A percentile compares a stretch with the other conserved stretches of the same genome.
Evolutionary conservation across 2,888 invertebrate species (phyloP).

Genomic region (Andricus quercusramuli): DNA sequence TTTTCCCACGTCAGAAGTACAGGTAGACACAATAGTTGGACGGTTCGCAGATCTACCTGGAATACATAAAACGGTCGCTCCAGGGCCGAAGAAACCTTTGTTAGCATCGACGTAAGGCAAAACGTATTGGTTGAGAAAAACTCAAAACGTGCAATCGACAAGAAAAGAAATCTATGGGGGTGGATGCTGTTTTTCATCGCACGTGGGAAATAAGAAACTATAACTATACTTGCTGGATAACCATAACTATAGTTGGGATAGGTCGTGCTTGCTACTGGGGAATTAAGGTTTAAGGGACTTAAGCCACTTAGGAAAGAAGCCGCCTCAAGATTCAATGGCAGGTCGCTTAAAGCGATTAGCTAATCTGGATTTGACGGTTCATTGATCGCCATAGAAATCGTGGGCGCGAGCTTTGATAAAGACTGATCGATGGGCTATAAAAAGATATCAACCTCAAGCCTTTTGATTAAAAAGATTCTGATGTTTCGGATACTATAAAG

Average conservation of each 20-base stretch:
- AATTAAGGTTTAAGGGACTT: slow-evolving; percentile 50
- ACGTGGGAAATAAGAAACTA: slow-evolving; percentile 54
- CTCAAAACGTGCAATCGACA: slow-evolving; percentile 29
- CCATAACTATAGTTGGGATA: slow-evolving; percentile 14
- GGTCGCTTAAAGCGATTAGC: slow-evolving; percentile 65
- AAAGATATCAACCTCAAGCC: background rate
- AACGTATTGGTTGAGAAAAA: slow-evolving; percentile 29
- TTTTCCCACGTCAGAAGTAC: slow-evolving; percentile 58
- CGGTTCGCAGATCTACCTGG: slow-evolving; percentile 54
- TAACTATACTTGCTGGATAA: background rate
- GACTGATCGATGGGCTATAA: slow-evolving; percentile 25
- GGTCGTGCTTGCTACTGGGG: slow-evolving; percentile 30
- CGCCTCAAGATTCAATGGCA: slow-evolving; percentile 57
- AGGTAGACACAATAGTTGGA: slow-evolving; percentile 49
- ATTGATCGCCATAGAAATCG: slow-evolving; percentile 53
- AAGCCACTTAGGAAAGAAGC: slow-evolving; percentile 64
- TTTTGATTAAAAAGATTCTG: background rate
- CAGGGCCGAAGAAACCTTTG: slow-evolving; percentile 51
- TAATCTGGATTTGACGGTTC: slow-evolving; percentile 63
- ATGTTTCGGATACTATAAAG: background rate
- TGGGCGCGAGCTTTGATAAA: slow-evolving; percentile 4
- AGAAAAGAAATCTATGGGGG: slow-evolving; percentile 50
- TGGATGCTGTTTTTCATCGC: slow-evolving; percentile 45
- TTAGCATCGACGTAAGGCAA: slow-evolving; percentile 44
- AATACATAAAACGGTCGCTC: slow-evolving; percentile 55